Percentiles rank a stretch among this genome's conserved stretches.
phyloP scores from a whole-genome alignment of 2,888 invertebrate genomes.

The Sinhomidia bicolor region DNA sequence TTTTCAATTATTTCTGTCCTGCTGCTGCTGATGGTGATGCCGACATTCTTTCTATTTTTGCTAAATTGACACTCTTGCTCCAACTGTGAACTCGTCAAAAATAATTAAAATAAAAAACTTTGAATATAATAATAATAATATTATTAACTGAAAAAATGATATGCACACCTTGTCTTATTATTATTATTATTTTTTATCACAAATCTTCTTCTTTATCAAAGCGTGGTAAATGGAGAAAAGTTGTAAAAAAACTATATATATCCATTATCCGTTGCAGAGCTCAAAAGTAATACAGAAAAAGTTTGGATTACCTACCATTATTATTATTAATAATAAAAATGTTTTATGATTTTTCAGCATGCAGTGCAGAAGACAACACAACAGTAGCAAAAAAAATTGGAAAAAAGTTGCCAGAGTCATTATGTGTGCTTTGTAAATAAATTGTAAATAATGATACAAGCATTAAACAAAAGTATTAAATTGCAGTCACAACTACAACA shows the following conservation, averaged over 20 bases:
- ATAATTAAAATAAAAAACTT: slow-evolving; percentile 29
- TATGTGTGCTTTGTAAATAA: slow-evolving; percentile 4
- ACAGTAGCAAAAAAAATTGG: slow-evolving; percentile 2
- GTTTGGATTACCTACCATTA: too few species aligned
- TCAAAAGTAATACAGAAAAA: background rate
- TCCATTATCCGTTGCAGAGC: slow-evolving; percentile 17
- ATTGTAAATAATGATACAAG: background rate
- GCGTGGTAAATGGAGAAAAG: slow-evolving; percentile 54
- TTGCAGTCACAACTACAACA: too few species aligned
- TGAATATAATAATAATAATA: background rate
- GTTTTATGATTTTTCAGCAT: slow-evolving; percentile 23
- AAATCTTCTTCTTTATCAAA: background rate
- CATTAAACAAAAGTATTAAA: too few species aligned
- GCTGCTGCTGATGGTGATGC: background rate
- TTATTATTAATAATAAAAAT: slow-evolving; percentile 41
- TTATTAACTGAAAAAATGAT: background rate
- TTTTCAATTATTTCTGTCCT: background rate
- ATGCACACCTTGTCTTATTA: slow-evolving; percentile 2
- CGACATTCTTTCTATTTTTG: too few species aligned
- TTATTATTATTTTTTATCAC: too few species aligned
- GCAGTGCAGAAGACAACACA: background rate
- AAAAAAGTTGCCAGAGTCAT: background rate
- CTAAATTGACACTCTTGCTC: slow-evolving; percentile 25
- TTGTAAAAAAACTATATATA: slow-evolving; percentile 35
- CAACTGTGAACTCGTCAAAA: slow-evolving; percentile 11